A percentile compares a stretch with the other conserved stretches of the same genome.
Evolutionary conservation across 2,888 invertebrate species (phyloP).

Genomic region (Tromatobia lineatoria): DNA sequence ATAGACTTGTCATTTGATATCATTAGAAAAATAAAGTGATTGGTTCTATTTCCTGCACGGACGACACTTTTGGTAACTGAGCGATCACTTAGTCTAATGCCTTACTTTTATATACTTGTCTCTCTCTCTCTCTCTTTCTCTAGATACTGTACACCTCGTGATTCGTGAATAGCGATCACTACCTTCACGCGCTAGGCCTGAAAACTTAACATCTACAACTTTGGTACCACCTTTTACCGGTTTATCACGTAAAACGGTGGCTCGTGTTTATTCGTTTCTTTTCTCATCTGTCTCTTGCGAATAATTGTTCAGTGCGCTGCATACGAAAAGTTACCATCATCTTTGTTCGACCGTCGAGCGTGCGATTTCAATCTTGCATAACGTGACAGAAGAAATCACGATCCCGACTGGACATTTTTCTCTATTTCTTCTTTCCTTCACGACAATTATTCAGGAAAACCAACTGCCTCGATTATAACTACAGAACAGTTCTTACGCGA

Average conservation of each 20-base stretch:
- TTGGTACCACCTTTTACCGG: slow-evolving; percentile 57
- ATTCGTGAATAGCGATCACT: slow-evolving; percentile 43
- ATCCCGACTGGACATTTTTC: background rate
- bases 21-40: slow-evolving; percentile 69
- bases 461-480: slow-evolving; percentile 46
- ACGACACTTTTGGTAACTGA: slow-evolving; percentile 70
- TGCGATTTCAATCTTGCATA: slow-evolving; percentile 4
- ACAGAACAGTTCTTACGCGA: slow-evolving; percentile 17
- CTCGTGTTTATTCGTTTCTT: slow-evolving; percentile 8
- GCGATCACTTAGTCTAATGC: slow-evolving; percentile 66
- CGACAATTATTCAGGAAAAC: slow-evolving; percentile 24
- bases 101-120: slow-evolving; percentile 40
- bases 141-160: slow-evolving; percentile 32
- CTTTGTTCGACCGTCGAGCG: slow-evolving; percentile 38
- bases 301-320: slow-evolving; percentile 43
- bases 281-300: slow-evolving; percentile 19
- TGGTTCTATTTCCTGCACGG: slow-evolving; percentile 65
- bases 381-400: slow-evolving; percentile 3
- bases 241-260: slow-evolving; percentile 33
- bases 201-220: slow-evolving; percentile 67
- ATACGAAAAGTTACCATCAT: slow-evolving; percentile 54
- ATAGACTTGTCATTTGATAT: slow-evolving; percentile 53
- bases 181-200: slow-evolving; percentile 45
- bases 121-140: slow-evolving; percentile 29
- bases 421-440: background rate